Conservation (phyloP, 2,888 invertebrate genomes). For the Aspidiotus rigidus region DNA sequence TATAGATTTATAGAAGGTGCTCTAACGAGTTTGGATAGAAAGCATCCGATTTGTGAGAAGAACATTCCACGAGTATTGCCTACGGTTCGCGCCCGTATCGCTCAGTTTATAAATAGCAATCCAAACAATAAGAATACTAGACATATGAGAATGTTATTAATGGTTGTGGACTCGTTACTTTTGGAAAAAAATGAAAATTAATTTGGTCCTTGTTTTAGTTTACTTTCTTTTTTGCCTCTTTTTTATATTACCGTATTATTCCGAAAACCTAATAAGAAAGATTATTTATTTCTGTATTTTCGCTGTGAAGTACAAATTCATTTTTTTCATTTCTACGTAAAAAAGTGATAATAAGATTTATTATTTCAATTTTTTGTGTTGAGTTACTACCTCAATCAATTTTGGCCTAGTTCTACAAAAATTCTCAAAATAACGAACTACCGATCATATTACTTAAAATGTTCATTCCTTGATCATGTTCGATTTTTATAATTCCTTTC, state of each 20-base stretch:
- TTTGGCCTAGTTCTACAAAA: no score
- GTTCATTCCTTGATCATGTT: background rate
- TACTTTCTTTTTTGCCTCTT: background rate
- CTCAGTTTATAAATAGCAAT: constrained; percentile 10
- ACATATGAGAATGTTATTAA: constrained; percentile 22
- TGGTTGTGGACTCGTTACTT: constrained; percentile 22
- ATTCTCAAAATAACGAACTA: no score
- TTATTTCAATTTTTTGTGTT: no score
- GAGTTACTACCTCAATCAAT: no score
- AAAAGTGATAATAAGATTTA: no score
- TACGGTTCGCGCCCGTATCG: constrained; percentile 10
- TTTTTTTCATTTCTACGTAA: no score
- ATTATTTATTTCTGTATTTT: no score
- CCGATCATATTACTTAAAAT: no score
- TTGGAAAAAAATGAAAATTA: constrained; percentile 10
- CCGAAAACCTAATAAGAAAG: no score
- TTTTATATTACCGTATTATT: background rate
- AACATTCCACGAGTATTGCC: constrained; percentile 20
- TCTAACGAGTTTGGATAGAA: constrained; percentile 21
- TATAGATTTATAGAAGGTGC: constrained; percentile 25
- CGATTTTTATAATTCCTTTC: background rate
- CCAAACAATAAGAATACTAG: constrained; percentile 24
- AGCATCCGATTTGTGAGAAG: constrained; percentile 22
- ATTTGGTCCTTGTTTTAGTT: background rate
- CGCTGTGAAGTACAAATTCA: no score